A percentile compares a stretch with the other conserved stretches of the same genome.
Evolutionary conservation across 2,797 vertebrate species (phyloP).

Genomic region (Danio tinwini): DNA sequence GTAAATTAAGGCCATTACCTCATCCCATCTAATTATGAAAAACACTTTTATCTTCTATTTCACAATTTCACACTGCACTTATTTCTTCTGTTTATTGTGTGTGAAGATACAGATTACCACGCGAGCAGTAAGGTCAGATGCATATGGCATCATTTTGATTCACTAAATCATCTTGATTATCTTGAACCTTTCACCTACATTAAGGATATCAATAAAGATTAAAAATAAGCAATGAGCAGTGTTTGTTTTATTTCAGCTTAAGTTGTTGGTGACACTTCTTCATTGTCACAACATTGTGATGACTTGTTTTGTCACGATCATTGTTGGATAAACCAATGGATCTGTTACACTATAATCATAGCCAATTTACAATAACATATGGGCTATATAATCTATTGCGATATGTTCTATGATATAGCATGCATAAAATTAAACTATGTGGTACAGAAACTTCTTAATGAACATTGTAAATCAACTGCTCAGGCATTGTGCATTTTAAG

Average conservation of each 20-base stretch:
- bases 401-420: not conserved
- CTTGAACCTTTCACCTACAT: slow-evolving; percentile 2
- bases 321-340: not conserved
- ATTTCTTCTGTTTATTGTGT: not conserved
- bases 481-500: not conserved
- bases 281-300: no score
- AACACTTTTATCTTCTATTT: not conserved
- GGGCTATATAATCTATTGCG: not conserved
- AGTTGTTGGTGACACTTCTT: not conserved
- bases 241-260: slow-evolving; percentile 2
- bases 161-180: not conserved
- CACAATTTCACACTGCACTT: not conserved
- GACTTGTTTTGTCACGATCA: no score
- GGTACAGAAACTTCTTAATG: slow-evolving; percentile 33
- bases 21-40: not conserved
- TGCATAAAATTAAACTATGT: slow-evolving; percentile 23
- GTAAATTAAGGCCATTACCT: not conserved
- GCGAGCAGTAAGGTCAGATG: not conserved
- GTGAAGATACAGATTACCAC: not conserved
- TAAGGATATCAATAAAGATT: not conserved
- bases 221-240: not conserved
- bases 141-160: slow-evolving; percentile 2
- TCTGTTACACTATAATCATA: not conserved
- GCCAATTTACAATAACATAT: not conserved
- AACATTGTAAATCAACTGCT: not conserved